Evolutionary conservation across 2,888 invertebrate species (phyloP).

Genomic region (Phengaris alcon): DNA sequence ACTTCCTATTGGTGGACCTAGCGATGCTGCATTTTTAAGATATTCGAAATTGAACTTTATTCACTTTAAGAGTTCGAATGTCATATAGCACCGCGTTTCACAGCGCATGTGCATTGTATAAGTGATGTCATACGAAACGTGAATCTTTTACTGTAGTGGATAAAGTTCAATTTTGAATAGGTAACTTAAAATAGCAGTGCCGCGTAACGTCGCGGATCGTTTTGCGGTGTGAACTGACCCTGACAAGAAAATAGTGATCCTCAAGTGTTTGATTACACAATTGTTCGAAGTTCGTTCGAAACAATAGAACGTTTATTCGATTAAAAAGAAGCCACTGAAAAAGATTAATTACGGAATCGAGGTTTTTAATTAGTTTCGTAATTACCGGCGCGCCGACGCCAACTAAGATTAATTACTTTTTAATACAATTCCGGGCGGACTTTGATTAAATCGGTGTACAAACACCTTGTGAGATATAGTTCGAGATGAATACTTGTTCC

Average conservation of each 20-base stretch:
- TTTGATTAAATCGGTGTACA: slow-evolving; percentile 50
- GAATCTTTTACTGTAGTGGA: too few relatives aligned
- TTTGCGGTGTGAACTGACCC: too few relatives aligned
- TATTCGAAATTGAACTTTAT: too few relatives aligned
- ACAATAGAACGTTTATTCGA: neutral
- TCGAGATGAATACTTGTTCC: neutral
- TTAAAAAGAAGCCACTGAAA: slow-evolving; percentile 29
- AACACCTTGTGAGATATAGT: neutral
- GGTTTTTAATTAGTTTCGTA: slow-evolving; percentile 77
- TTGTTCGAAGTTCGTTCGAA: neutral
- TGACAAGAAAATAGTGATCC: neutral
- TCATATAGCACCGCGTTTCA: too few relatives aligned
- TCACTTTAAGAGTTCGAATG: too few relatives aligned
- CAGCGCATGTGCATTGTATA: too few relatives aligned
- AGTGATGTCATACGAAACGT: too few relatives aligned
- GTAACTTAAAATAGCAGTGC: too few relatives aligned
- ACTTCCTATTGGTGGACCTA: too few relatives aligned
- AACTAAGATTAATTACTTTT: slow-evolving; percentile 75
- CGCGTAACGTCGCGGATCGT: too few relatives aligned
- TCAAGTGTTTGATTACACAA: neutral
- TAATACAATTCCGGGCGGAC: slow-evolving; percentile 65
- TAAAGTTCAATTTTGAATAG: too few relatives aligned
- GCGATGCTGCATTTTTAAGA: too few relatives aligned
- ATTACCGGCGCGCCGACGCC: slow-evolving; percentile 66
- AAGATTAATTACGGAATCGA: slow-evolving; percentile 75